phyloP scores from a whole-genome alignment of 2,888 invertebrate species.

The Rosalia funebris region DNA sequence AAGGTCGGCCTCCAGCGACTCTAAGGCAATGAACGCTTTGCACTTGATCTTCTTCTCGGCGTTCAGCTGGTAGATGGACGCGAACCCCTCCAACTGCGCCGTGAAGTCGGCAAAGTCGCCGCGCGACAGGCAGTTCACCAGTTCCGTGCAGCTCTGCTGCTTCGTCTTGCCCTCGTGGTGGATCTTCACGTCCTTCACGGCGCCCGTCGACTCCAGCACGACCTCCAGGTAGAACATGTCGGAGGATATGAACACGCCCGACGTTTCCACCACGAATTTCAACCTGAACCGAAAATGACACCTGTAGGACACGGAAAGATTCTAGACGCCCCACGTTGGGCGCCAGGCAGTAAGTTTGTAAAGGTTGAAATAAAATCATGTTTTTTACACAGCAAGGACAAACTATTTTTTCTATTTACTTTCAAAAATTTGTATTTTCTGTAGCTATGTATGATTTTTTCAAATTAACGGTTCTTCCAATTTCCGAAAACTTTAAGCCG shows the following conservation, averaged over 20 bases:
- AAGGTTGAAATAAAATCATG: no score
- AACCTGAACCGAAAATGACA: no score
- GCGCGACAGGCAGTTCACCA: conserved; percentile 82
- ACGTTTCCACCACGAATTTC: conserved; percentile 86
- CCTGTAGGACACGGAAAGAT: no score
- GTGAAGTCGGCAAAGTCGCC: conserved; percentile 94
- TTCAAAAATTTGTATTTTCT: no score
- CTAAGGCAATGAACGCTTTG: conserved; percentile 91
- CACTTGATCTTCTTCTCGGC: conserved; percentile 95
- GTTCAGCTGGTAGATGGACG: conserved; percentile 92
- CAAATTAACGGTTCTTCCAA: no score
- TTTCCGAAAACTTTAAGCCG: no score
- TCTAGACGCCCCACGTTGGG: no score
- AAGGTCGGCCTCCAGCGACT: conserved; percentile 91
- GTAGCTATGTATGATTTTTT: no score
- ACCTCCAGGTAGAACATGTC: conserved; percentile 98
- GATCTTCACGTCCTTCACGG: conserved; percentile 89
- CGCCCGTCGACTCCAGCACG: conserved; percentile 82
- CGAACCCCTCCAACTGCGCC: conserved; percentile 82
- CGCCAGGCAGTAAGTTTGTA: no score
- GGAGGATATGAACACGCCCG: conserved; percentile 89
- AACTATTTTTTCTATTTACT: no score
- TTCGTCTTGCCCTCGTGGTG: conserved; percentile 90
- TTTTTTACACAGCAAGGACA: no score
- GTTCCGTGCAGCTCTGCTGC: conserved; percentile 87